Conservation (phyloP, 2,888 invertebrate species). For the Caenorhabditis sp. region DNA sequence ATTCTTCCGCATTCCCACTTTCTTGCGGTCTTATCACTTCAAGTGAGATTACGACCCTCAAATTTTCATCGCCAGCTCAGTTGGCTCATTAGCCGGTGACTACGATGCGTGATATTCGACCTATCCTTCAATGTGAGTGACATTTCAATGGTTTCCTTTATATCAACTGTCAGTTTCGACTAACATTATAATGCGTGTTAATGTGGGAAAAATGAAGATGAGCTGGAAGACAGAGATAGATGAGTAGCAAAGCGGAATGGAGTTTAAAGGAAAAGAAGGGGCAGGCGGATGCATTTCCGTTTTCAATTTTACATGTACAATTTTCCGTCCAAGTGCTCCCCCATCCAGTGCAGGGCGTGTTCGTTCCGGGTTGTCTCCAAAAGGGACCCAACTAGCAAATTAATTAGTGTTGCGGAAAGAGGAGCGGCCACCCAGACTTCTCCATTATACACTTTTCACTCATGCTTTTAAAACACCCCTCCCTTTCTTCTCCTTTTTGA, state of each 20-base stretch:
- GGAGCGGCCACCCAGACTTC: slow-evolving; percentile 33
- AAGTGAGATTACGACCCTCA: slow-evolving; percentile 24
- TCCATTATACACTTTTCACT: slow-evolving; percentile 54
- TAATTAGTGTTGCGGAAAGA: slow-evolving; percentile 39
- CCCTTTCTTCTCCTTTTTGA: background rate
- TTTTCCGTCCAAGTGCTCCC: slow-evolving; percentile 51
- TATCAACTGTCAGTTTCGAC: slow-evolving; percentile 37
- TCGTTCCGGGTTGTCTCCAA: slow-evolving; percentile 18
- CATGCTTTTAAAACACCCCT: slow-evolving; percentile 46
- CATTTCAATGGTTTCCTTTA: slow-evolving; percentile 28
- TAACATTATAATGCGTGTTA: slow-evolving; percentile 40
- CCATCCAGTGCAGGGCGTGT: too few relatives aligned
- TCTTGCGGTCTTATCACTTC: background rate
- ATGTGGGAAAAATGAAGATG: background rate
- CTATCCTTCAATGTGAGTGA: slow-evolving; percentile 56
- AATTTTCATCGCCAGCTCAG: background rate
- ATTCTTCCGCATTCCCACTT: background rate
- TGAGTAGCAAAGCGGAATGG: background rate
- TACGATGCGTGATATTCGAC: slow-evolving; percentile 24
- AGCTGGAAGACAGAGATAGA: background rate
- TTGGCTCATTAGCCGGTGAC: slow-evolving; percentile 30
- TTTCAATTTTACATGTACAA: background rate
- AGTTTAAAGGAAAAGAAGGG: slow-evolving; percentile 11
- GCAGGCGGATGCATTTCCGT: slow-evolving; percentile 1
- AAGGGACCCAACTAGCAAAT: slow-evolving; percentile 51